phyloP scores from a whole-genome alignment of 1,140 invertebrate genomes.

The Drosophila lini region DNA sequence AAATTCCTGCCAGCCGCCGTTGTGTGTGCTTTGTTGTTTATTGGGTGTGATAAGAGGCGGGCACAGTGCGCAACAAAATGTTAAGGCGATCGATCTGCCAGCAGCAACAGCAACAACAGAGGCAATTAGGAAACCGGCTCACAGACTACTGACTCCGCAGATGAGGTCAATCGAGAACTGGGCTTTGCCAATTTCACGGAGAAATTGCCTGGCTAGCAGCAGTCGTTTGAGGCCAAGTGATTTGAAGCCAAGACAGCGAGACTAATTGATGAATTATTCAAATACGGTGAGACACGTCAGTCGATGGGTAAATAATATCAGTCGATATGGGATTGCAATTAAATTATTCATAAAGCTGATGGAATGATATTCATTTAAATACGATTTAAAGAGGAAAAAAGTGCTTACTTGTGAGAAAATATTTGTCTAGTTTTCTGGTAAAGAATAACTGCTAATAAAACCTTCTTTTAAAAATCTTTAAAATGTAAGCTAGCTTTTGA shows the following conservation, averaged over 20 bases:
- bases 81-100: conserved; percentile 59
- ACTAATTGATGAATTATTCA: conserved; percentile 22
- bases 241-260: conserved; percentile 5
- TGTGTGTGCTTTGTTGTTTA: conserved; percentile 77
- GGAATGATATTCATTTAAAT: neutral
- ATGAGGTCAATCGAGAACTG: conserved; percentile 53
- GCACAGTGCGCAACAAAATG: conserved; percentile 61
- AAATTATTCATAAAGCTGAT: conserved; percentile 1
- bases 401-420: neutral
- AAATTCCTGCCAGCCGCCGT: conserved; percentile 79
- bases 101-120: conserved; percentile 13
- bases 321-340: conserved; percentile 9
- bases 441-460: neutral
- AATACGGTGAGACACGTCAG: conserved; percentile 2
- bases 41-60: conserved; percentile 76
- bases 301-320: conserved; percentile 19
- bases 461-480: neutral
- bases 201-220: conserved; percentile 35
- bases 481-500: neutral
- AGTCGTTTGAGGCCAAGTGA: conserved; percentile 24
- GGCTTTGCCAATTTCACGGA: conserved; percentile 30
- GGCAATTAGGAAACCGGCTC: conserved; percentile 67
- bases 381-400: neutral
- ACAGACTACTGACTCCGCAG: conserved; percentile 20
- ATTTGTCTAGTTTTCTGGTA: neutral